Base-by-base conservation (phyloP, 2,113 vertebrate species). In the Trematomus loennbergii region DNA sequence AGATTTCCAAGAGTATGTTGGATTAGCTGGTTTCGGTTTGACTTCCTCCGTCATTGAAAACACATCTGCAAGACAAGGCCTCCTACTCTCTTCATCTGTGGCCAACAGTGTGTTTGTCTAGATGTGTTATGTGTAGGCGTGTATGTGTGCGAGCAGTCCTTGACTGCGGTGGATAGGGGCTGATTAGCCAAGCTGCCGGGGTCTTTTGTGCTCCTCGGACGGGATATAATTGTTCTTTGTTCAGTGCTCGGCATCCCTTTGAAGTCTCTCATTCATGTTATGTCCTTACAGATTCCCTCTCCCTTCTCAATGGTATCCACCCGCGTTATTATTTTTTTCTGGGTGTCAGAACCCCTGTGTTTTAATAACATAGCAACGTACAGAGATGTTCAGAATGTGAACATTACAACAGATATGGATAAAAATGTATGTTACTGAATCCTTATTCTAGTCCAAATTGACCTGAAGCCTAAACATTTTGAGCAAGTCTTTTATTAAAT, bases 191-290 rank as follows among this genome's bases (percentile, higher is more conserved):
- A 79, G 85, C 88, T 88, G 91, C 85, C 29, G 55, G 82, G 79
- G 71, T 86, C 86, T 85, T 94, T 93, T 93, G 89, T 94, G 88
- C 90, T 85, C 87, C 83, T 83, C 84, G 79, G 87, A 88, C 85
- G 46, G 84, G 92, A 82, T 86, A 83, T 91, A 88, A 90, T 91
- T 88, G 89, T 91, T 91, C 91, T 92, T 93, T 92, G 90, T 92
- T 91, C 78, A 69, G 49, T 77, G 78, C 83, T 87, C 87, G 69
- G 85, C 82, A 55, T 88, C 88, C 84, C 90, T 91, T 93, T 93
- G 91, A 94, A 93, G 93, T 91, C 88, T 91, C 74, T 92, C 91
- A 78, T 92, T 93, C 85, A 90, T 68, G 91, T 88, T 77, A 83
- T 82, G 85, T 86, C 85, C 82, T 89, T 67, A 72, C 83, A 86